These are phyloP conservation scores for Hoplias malabaricus DNA, from an alignment of 2,113 vertebrate genomes.

Conservation along the genomic window DNA sequence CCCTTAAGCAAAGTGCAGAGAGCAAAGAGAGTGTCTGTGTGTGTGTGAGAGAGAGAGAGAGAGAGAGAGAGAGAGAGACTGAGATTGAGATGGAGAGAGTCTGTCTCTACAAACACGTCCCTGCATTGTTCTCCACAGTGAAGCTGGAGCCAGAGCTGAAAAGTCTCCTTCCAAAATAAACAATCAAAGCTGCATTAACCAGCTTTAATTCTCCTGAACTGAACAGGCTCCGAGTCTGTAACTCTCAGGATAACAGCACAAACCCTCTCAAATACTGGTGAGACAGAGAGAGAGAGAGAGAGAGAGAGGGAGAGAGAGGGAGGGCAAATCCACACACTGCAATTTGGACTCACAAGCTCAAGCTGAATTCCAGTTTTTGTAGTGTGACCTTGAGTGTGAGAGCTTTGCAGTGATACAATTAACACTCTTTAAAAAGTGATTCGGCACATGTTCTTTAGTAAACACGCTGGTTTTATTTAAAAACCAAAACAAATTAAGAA, in stretches of 20 bases:
- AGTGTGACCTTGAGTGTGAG: constrained; percentile 35
- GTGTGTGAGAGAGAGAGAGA: background rate
- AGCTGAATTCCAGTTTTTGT: constrained; percentile 19
- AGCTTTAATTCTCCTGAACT: constrained; percentile 41
- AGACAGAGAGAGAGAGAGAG: too few species aligned
- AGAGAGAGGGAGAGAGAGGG: too few species aligned
- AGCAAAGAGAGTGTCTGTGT: too few species aligned
- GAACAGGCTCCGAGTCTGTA: constrained; percentile 40
- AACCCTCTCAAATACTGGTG: constrained; percentile 5
- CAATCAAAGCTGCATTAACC: constrained; percentile 48
- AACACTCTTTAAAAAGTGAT: too few species aligned
- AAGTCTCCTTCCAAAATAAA: constrained; percentile 45
- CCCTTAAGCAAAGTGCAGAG: too few species aligned
- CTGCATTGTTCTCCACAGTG: constrained; percentile 35
- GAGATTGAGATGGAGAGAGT: background rate
- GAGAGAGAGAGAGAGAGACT: background rate
- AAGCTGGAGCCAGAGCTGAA: constrained; percentile 40
- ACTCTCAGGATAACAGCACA: constrained; percentile 35
- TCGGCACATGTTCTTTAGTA: too few species aligned
- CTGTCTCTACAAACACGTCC: background rate
- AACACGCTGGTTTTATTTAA: too few species aligned
- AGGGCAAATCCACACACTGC: constrained; percentile 18
- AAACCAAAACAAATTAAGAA: too few species aligned
- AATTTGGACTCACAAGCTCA: constrained; percentile 28
- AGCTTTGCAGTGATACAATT: background rate